phyloP scores from a whole-genome alignment of 2,113 vertebrate species.

The Tretioscincus oriximinensis region DNA sequence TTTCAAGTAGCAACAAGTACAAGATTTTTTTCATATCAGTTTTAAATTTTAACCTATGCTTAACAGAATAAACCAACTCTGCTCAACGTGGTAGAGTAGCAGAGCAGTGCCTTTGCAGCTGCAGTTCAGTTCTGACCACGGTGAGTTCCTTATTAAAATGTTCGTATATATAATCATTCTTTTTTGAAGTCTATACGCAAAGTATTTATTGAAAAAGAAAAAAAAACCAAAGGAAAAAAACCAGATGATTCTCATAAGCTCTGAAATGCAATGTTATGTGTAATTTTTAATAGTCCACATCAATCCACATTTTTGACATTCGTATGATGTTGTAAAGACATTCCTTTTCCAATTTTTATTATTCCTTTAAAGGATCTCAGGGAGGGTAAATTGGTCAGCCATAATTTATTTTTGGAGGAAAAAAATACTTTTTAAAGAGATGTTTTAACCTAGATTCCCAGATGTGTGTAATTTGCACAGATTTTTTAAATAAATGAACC shows the following conservation, averaged over 20 bases:
- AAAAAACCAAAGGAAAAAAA: conserved; percentile 79
- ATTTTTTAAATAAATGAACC: conserved; percentile 67
- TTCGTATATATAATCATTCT: conserved; percentile 79
- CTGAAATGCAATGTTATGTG: conserved; percentile 76
- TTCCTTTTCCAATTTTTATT: conserved; percentile 83
- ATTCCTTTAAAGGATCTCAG: conserved; percentile 84
- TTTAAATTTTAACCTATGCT: conserved; percentile 59
- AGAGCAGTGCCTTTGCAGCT: conserved; percentile 67
- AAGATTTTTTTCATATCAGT: conserved; percentile 70
- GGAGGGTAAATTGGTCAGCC: conserved; percentile 85
- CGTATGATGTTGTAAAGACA: conserved; percentile 82
- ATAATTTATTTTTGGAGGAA: conserved; percentile 84
- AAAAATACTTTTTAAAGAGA: conserved; percentile 77
- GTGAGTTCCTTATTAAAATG: conserved; percentile 77
- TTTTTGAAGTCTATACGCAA: conserved; percentile 81
- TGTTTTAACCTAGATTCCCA: conserved; percentile 74
- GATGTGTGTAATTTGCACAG: conserved; percentile 80
- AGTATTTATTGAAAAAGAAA: conserved; percentile 84
- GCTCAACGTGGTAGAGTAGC: conserved; percentile 46
- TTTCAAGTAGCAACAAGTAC: conserved; percentile 70
- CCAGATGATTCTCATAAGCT: conserved; percentile 75
- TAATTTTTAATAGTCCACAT: conserved; percentile 82
- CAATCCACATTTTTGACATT: conserved; percentile 77
- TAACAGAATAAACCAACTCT: conserved; percentile 50
- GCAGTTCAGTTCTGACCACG: conserved; percentile 52